These are phyloP conservation scores for Nothocercus nigrocapillus DNA, from an alignment of 2,113 vertebrate genomes.

Conservation along the genomic window DNA sequence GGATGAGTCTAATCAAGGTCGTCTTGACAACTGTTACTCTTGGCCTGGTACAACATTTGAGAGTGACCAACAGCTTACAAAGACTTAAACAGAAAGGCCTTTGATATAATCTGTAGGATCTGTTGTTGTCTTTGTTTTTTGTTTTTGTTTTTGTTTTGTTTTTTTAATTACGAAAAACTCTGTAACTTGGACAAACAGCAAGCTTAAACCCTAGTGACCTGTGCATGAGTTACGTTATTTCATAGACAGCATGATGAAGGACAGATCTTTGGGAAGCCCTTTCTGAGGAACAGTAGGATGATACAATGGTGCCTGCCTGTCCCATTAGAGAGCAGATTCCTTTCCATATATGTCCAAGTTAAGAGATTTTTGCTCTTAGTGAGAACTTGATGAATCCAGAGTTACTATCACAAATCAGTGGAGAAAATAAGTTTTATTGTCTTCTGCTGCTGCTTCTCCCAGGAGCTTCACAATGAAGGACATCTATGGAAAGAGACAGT, in stretches of 20 bases:
- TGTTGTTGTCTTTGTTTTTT: no score
- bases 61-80: neutral
- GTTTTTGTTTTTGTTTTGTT: no score
- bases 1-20: neutral
- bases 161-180: neutral
- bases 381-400: neutral
- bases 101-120: neutral
- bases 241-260: neutral
- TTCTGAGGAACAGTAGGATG: neutral
- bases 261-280: neutral
- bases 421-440: neutral
- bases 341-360: fast-evolving
- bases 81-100: neutral
- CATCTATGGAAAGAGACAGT: neutral
- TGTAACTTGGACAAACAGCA: neutral
- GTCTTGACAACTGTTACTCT: neutral
- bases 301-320: neutral
- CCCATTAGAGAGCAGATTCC: neutral
- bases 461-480: neutral
- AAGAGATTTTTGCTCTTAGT: neutral
- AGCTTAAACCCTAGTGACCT: neutral
- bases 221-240: neutral
- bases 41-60: neutral
- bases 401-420: neutral
- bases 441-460: neutral